These are phyloP conservation scores for Bergia puertoricense DNA, from an alignment of 92 coral and sea anemone genomes.

Conservation along the genomic window DNA sequence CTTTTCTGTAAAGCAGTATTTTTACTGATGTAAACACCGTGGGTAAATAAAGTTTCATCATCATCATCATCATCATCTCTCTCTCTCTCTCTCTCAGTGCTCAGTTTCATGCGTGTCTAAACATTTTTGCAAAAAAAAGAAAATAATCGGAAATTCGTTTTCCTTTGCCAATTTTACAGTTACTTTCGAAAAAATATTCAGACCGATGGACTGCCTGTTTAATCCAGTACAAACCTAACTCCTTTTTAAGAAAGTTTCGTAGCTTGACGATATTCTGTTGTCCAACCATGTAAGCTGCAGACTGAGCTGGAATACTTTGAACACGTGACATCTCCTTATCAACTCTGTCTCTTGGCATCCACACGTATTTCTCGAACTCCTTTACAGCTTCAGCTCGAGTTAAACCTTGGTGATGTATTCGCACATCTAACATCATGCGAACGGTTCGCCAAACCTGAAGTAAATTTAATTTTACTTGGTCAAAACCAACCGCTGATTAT, in stretches of 20 bases:
- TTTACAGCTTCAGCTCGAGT: slow-evolving; percentile 64
- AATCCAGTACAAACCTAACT: slow-evolving; percentile 1
- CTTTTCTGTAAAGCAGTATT: too few relatives aligned
- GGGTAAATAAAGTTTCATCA: too few relatives aligned
- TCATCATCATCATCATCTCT: too few relatives aligned
- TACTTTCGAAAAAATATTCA: too few relatives aligned
- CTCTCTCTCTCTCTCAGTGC: too few relatives aligned
- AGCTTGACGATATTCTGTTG: slow-evolving; percentile 66
- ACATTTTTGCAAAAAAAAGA: too few relatives aligned
- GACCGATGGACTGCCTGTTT: too few relatives aligned
- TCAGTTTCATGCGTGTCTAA: too few relatives aligned
- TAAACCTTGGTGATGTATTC: slow-evolving; percentile 71
- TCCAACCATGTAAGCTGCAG: slow-evolving; percentile 67
- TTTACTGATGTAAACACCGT: too few relatives aligned
- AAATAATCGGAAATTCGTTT: too few relatives aligned
- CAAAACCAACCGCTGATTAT: neutral
- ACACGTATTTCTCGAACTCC: slow-evolving; percentile 64
- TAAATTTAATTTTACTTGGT: too few relatives aligned
- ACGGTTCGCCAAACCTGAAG: slow-evolving; percentile 75
- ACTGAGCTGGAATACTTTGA: slow-evolving; percentile 86
- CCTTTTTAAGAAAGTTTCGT: slow-evolving; percentile 19
- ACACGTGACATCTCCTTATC: slow-evolving; percentile 77
- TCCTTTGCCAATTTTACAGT: too few relatives aligned
- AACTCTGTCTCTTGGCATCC: slow-evolving; percentile 73
- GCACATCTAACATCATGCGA: slow-evolving; percentile 63